Evolutionary conservation across 92 coral and sea anemone species (phyloP).

Genomic region (Phenganax marumi): DNA sequence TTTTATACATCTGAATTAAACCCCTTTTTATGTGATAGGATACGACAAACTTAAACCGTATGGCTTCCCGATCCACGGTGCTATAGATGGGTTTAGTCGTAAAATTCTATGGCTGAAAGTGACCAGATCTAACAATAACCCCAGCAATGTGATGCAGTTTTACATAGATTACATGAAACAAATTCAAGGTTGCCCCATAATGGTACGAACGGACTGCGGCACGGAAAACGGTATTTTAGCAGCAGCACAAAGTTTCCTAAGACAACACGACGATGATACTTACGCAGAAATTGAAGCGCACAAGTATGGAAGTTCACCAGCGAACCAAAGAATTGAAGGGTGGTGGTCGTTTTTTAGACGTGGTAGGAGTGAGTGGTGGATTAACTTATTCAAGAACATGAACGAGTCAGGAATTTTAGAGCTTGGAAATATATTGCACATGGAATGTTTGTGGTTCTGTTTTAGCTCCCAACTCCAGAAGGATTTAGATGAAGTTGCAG

Average conservation of each 20-base stretch:
- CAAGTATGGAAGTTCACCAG: neutral
- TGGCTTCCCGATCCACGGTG: neutral
- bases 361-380: neutral
- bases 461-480: neutral
- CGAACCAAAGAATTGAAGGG: neutral
- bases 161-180: neutral
- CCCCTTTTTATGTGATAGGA: neutral
- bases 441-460: slow-evolving; percentile 2
- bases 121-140: neutral
- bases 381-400: neutral
- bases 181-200: slow-evolving; percentile 2
- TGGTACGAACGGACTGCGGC: neutral
- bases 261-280: neutral
- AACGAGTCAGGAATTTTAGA: neutral
- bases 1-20: neutral
- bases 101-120: neutral
- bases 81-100: neutral
- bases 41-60: neutral
- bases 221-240: neutral
- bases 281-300: neutral
- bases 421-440: neutral
- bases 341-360: slow-evolving; percentile 5
- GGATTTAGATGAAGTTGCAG: neutral
- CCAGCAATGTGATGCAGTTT: neutral
- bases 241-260: neutral